Evolutionary conservation across 2,113 vertebrate species (phyloP).

Genomic region (Anguilla rostrata): DNA sequence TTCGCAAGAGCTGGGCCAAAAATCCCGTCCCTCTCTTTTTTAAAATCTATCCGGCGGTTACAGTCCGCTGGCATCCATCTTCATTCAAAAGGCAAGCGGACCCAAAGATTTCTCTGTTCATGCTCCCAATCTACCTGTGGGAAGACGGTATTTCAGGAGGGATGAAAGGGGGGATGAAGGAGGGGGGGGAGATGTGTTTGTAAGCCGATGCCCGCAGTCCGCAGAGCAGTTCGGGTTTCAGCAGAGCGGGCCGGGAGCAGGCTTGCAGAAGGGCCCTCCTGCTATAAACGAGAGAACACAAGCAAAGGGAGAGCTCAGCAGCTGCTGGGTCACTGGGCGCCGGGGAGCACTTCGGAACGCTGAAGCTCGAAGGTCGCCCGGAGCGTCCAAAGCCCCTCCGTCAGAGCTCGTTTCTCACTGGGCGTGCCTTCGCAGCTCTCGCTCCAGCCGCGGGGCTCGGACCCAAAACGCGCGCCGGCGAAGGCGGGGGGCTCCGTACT

Average conservation of each 20-base stretch:
- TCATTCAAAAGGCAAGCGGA: background rate
- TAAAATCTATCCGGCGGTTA: background rate
- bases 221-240: conserved; percentile 17
- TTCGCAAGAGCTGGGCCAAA: background rate
- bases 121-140: conserved; percentile 12
- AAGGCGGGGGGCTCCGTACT: background rate
- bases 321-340: conserved; percentile 5
- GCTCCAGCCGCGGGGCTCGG: background rate
- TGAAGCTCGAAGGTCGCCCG: too few relatives aligned
- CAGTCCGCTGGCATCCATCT: background rate
- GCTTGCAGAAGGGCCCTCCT: background rate
- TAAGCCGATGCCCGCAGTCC: conserved; percentile 5
- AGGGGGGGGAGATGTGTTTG: background rate
- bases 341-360: conserved; percentile 7
- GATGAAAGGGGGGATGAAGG: background rate
- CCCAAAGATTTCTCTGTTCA: too few relatives aligned
- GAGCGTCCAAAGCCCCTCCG: too few relatives aligned
- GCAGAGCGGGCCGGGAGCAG: background rate
- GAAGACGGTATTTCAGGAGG: conserved; percentile 1
- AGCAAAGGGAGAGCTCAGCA: background rate
- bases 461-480: background rate
- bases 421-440: background rate
- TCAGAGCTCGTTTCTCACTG: background rate
- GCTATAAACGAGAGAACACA: background rate
- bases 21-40: background rate